Percentiles rank a stretch among this genome's conserved stretches.
Evolutionary conservation across 2,888 invertebrate genomes (phyloP).

Genomic region (Pardosa pseudoannulata): DNA sequence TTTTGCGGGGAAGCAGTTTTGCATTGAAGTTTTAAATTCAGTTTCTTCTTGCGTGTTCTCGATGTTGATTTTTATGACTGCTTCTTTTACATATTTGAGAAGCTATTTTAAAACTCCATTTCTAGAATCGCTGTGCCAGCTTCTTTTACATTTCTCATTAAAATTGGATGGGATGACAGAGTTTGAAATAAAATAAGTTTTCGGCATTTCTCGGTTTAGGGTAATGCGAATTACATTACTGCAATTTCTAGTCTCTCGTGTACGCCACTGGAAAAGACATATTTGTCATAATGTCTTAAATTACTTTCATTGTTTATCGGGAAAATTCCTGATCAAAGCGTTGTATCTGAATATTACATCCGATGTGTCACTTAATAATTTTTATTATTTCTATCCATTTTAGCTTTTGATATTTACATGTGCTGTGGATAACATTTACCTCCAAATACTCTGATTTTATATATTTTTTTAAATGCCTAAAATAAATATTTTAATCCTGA

Average conservation of each 20-base stretch:
- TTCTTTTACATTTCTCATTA: background rate
- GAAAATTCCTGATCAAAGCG: background rate
- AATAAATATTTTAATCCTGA: no score
- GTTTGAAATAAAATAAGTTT: background rate
- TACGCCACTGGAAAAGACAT: background rate
- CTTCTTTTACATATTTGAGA: slow-evolving; percentile 4
- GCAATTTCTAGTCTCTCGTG: background rate
- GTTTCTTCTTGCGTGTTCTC: background rate
- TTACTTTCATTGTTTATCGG: background rate
- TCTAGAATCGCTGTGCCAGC: background rate
- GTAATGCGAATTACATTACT: background rate
- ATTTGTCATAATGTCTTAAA: background rate
- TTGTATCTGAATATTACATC: no score
- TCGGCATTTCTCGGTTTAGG: background rate
- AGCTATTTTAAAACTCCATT: slow-evolving; percentile 1
- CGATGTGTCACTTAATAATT: no score
- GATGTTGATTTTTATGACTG: background rate
- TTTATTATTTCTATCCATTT: no score
- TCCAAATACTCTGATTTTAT: no score
- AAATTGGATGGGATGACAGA: background rate
- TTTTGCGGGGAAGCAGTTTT: background rate
- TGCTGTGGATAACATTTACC: no score
- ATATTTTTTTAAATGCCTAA: no score
- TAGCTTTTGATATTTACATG: no score
- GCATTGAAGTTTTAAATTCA: background rate